Base-by-base conservation (phyloP, 2,113 vertebrate species). In the Nothocercus julius region DNA sequence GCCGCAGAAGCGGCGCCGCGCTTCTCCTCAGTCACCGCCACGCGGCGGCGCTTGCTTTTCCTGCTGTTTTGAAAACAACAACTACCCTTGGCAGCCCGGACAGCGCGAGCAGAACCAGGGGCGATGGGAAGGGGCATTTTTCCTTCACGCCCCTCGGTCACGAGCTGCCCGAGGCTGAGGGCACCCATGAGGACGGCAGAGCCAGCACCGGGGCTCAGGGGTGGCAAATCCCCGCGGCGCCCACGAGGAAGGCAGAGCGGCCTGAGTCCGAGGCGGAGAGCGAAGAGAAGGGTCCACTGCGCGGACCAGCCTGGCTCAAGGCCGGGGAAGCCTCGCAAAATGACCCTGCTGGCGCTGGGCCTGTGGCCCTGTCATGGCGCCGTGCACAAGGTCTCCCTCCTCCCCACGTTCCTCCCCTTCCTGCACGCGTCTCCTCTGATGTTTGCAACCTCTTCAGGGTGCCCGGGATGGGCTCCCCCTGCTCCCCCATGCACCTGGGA, bases 91-190 rank as follows among this genome's bases (percentile, higher is more conserved):
- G 67, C 79, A 88, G 85, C 32, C 76, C 20, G 28, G 74, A 34
- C 53, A 0, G 0, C 11, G 19, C 2, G 5, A 4, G 6, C 15
- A 2, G 0, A 30, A 64, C 78, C 54, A 25, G 56, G 81, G 56
- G 18, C 53, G 11, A 58, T 14, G 40, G 5, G 24, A 2, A 4
- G 18, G 7, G 67, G 24, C 19, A 36, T 36, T 24, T 84, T 80
- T 61, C 85, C 30, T 86, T 89, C 83, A 25, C 68, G 34, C 2
- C 34, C 30, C 77, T 4, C 3, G 0, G 0, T 54, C 0, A 1
- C 59, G 27, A 22, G 25, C 1, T 16, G 62, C 44, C 2, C 0
- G 45, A 56, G 62, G 56, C 25, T 7, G 18, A 2, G 59, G 72
- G 24, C 53, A 24, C 51, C 47, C 47, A 9, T 47, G 47, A 47